Evolutionary conservation across 2,797 vertebrate genomes (phyloP).

Genomic region (Adrianichthys oophorus): DNA sequence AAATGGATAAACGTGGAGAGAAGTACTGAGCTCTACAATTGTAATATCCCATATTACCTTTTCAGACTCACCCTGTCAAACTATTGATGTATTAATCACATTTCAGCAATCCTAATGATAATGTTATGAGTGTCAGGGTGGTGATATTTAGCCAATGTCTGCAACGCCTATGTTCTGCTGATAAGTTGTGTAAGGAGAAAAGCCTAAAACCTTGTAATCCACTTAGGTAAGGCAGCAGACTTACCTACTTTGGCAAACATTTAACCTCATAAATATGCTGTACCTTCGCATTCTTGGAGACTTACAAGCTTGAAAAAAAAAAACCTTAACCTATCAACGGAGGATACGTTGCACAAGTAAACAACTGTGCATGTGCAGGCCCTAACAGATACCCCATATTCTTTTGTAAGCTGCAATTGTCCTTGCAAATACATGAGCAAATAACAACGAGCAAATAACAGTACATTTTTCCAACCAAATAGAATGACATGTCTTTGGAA

Average conservation of each 20-base stretch:
- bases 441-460: slow-evolving; percentile 20
- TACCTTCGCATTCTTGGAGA: slow-evolving; percentile 55
- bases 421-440: slow-evolving; percentile 7
- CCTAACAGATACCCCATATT: slow-evolving; percentile 40
- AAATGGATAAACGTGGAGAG: slow-evolving; percentile 82
- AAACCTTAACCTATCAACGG: slow-evolving; percentile 41
- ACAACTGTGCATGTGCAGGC: slow-evolving; percentile 41
- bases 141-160: slow-evolving; percentile 73
- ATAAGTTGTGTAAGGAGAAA: slow-evolving; percentile 78
- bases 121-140: slow-evolving; percentile 71
- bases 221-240: slow-evolving; percentile 74
- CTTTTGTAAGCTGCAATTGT: slow-evolving; percentile 36
- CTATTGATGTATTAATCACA: slow-evolving; percentile 81
- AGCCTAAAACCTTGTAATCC: slow-evolving; percentile 80
- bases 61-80: slow-evolving; percentile 78
- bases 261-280: slow-evolving; percentile 69
- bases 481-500: slow-evolving; percentile 35
- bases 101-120: slow-evolving; percentile 79
- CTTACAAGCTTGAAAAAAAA: slow-evolving; percentile 30
- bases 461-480: slow-evolving; percentile 24
- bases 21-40: slow-evolving; percentile 78
- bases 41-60: slow-evolving; percentile 82
- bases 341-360: slow-evolving; percentile 53
- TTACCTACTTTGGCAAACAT: slow-evolving; percentile 74
- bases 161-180: slow-evolving; percentile 74